Evolutionary conservation across 2,797 vertebrate species (phyloP).

Genomic region (Acridotheres tristis): DNA sequence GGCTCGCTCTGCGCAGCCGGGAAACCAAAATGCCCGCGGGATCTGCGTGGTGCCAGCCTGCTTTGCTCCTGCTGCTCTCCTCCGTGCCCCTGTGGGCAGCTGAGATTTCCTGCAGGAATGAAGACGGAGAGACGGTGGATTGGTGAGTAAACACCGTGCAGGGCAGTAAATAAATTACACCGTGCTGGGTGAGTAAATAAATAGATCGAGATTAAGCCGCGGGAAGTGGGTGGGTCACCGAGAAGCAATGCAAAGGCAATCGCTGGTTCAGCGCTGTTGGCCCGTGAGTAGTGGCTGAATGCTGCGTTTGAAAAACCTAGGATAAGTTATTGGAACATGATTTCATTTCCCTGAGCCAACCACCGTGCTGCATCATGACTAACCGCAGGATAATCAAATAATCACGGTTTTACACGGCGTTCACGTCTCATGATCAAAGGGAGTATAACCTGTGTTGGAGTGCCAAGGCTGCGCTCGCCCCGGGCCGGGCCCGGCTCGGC

Average conservation of each 20-base stretch:
- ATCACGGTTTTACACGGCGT: neutral
- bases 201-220: neutral
- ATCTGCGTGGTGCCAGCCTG: neutral
- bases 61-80: slow-evolving; percentile 40
- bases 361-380: neutral
- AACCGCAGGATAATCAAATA: neutral
- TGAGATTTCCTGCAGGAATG: slow-evolving; percentile 86
- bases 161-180: neutral
- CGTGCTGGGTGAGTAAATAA: neutral
- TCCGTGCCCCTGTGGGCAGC: slow-evolving; percentile 4
- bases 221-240: neutral
- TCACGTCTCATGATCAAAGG: slow-evolving; percentile 17
- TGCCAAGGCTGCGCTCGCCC: neutral
- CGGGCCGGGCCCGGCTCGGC: neutral
- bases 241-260: neutral
- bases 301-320: neutral
- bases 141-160: slow-evolving; percentile 80
- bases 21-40: slow-evolving; percentile 51
- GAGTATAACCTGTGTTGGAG: neutral
- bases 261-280: neutral
- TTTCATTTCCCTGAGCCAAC: neutral
- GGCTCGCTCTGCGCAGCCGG: neutral
- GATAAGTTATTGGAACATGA: neutral
- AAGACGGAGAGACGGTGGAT: slow-evolving; percentile 85
- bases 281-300: neutral